These are phyloP conservation scores for Entomyzon cyanotis DNA, from an alignment of 2,113 vertebrate genomes.

Conservation along the genomic window DNA sequence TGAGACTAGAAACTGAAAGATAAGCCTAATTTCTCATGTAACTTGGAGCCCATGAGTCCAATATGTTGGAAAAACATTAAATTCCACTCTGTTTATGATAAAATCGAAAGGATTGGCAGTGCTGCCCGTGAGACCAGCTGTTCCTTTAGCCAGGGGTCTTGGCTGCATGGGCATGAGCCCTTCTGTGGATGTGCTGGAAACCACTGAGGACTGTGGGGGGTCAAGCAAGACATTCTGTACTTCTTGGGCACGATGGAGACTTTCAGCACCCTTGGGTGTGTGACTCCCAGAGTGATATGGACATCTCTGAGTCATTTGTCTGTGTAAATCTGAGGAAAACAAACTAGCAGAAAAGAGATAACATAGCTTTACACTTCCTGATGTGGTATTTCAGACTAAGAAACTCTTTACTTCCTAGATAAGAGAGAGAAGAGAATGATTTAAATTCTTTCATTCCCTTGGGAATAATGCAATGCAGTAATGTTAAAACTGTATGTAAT, in stretches of 20 bases:
- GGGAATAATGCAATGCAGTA: background rate
- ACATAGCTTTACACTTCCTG: background rate
- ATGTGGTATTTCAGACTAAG: background rate
- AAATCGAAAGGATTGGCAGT: background rate
- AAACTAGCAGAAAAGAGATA: background rate
- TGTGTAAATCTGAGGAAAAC: background rate
- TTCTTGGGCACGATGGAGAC: background rate
- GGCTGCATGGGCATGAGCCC: fast-evolving
- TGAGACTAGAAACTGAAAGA: background rate
- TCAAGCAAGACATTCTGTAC: background rate
- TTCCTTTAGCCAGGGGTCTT: background rate
- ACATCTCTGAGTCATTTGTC: background rate
- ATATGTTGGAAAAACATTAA: background rate
- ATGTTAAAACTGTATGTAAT: slow-evolving; percentile 43
- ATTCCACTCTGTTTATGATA: background rate
- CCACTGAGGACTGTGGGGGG: too few species aligned
- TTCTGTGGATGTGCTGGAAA: background rate
- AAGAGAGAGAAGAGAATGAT: background rate
- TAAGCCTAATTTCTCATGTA: background rate
- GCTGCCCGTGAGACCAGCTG: background rate
- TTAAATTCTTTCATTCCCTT: background rate
- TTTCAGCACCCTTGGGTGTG: background rate
- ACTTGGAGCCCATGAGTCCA: background rate
- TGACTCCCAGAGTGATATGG: background rate
- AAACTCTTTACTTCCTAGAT: slow-evolving; percentile 5